These are phyloP conservation scores for Budorcas taxicolor DNA, from an alignment of 2,113 vertebrate genomes.

Conservation along the genomic window DNA sequence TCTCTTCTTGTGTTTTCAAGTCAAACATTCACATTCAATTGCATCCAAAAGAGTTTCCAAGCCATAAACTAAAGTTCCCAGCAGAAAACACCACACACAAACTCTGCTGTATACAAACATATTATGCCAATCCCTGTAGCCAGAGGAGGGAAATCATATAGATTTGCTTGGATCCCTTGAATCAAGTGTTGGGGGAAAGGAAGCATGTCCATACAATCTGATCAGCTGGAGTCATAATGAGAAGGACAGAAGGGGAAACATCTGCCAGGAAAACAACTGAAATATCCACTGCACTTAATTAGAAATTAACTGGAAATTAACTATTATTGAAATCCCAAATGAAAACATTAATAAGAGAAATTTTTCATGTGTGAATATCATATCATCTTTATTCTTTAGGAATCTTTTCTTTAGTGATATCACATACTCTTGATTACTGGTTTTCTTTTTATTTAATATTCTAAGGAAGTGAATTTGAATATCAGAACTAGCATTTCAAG, in stretches of 20 bases:
- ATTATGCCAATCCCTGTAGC: not conserved
- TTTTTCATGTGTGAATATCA: not conserved
- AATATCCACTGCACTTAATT: not conserved
- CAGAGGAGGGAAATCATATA: not conserved
- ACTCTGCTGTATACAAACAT: too few relatives aligned
- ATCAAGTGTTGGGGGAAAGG: not conserved
- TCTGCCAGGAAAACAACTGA: not conserved
- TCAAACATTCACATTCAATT: not conserved
- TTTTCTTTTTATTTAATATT: constrained; percentile 42
- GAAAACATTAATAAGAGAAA: not conserved
- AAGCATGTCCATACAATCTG: not conserved
- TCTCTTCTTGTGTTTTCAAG: not conserved
- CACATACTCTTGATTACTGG: not conserved
- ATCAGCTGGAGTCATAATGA: not conserved
- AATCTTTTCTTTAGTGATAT: not conserved
- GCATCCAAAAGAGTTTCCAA: not conserved
- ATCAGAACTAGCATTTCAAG: constrained; percentile 8
- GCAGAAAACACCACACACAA: not conserved
- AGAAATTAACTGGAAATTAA: not conserved
- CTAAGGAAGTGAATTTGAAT: constrained; percentile 5
- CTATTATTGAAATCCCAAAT: not conserved
- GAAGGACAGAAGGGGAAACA: not conserved
- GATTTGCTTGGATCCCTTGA: not conserved
- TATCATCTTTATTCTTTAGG: not conserved
- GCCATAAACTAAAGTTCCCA: not conserved